These are phyloP conservation scores for Danio jaintianensis DNA, from an alignment of 2,797 vertebrate genomes.

Conservation along the genomic window DNA sequence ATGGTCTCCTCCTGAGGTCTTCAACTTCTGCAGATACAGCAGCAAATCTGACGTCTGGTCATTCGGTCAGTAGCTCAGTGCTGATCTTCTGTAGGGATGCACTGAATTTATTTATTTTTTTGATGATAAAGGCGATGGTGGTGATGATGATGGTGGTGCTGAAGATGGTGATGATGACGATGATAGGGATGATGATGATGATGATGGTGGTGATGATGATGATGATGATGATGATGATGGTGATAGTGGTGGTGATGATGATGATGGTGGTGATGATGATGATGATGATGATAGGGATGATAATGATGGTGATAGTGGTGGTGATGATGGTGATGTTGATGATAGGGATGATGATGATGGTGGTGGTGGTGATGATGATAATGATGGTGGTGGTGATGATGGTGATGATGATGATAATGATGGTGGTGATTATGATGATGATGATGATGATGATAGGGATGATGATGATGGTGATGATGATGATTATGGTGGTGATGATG, in stretches of 20 bases:
- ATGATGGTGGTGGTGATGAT: not conserved
- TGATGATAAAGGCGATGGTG: not conserved
- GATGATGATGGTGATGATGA: too few species aligned
- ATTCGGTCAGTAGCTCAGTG: constrained; percentile 75
- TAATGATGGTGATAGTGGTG: not conserved
- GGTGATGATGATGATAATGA: not conserved
- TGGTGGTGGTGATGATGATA: too few species aligned
- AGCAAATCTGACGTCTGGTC: constrained; percentile 98
- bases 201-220: not conserved
- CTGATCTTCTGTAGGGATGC: not conserved
- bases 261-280: too few species aligned
- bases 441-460: too few species aligned
- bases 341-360: too few species aligned
- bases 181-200: not conserved
- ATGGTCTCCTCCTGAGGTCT: constrained; percentile 96
- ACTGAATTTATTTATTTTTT: too few species aligned
- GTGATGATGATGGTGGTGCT: not conserved
- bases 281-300: too few species aligned
- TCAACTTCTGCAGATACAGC: constrained; percentile 92
- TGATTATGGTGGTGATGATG: too few species aligned
- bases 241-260: too few species aligned
- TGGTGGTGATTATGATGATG: not conserved
- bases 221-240: not conserved
- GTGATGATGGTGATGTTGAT: not conserved
- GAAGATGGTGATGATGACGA: not conserved